These are phyloP conservation scores for Clitarchus hookeri DNA, from an alignment of 2,888 invertebrate species.

Conservation along the genomic window DNA sequence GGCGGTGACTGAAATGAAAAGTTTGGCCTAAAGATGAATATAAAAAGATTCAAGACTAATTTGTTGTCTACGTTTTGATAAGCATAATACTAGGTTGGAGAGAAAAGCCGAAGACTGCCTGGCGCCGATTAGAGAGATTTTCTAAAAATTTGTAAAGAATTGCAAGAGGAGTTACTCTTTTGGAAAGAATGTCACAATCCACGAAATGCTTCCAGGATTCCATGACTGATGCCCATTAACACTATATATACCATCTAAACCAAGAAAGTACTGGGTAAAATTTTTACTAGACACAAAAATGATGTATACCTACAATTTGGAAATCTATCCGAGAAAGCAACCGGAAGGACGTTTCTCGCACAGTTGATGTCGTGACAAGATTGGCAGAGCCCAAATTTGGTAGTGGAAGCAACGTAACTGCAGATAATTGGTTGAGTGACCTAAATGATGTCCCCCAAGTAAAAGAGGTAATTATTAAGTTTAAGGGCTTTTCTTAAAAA, in stretches of 20 bases:
- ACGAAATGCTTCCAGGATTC: slow-evolving; percentile 42
- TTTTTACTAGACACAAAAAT: slow-evolving; percentile 43
- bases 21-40: slow-evolving; percentile 46
- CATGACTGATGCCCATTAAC: slow-evolving; percentile 43
- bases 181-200: slow-evolving; percentile 28
- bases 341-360: slow-evolving; percentile 41
- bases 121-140: slow-evolving; percentile 46
- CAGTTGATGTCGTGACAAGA: slow-evolving; percentile 41
- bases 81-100: not conserved
- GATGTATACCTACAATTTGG: slow-evolving; percentile 41
- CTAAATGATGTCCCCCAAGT: too few relatives aligned
- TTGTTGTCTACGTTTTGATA: slow-evolving; percentile 11
- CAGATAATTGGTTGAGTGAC: too few relatives aligned
- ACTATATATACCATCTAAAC: slow-evolving; percentile 49
- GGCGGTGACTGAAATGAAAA: slow-evolving; percentile 46
- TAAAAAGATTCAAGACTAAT: slow-evolving; percentile 46
- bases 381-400: too few relatives aligned
- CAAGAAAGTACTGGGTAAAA: slow-evolving; percentile 48
- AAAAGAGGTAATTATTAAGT: too few relatives aligned
- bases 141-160: too few relatives aligned
- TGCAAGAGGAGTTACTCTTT: slow-evolving; percentile 45
- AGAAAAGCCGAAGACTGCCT: slow-evolving; percentile 44
- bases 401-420: too few relatives aligned
- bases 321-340: slow-evolving; percentile 44
- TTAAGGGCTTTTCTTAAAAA: too few relatives aligned